Percentiles rank a stretch among this genome's conserved stretches.
Conservation (phyloP, 2,113 vertebrate species). For the Nyctibius bracteatus region DNA sequence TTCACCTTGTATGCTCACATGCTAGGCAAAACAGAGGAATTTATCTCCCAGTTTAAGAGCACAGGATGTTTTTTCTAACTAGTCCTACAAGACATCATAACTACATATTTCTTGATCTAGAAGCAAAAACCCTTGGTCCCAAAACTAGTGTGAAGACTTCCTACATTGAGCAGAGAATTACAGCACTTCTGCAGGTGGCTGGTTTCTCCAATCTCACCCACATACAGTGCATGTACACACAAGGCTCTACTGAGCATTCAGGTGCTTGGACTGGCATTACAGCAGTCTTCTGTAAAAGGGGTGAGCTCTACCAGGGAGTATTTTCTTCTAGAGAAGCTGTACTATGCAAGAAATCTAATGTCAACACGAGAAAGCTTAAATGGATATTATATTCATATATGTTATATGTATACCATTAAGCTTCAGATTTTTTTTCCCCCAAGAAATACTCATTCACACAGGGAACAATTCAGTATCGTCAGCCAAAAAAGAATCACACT, state of each 20-base stretch:
- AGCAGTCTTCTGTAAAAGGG: not conserved
- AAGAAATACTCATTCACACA: not conserved
- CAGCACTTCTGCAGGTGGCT: not conserved
- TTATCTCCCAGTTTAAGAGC: not conserved
- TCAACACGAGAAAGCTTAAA: not conserved
- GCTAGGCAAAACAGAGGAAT: not conserved
- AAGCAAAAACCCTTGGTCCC: not conserved
- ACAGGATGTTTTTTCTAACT: not conserved
- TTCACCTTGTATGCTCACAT: not conserved
- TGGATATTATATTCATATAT: not conserved
- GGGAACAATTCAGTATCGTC: not conserved
- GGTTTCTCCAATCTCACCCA: not conserved
- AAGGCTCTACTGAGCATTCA: not conserved
- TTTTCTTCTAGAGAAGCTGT: not conserved
- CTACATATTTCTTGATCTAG: not conserved
- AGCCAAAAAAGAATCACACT: not conserved
- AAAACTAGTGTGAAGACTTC: not conserved
- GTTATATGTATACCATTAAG: not conserved
- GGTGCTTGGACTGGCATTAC: not conserved
- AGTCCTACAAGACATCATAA: not conserved
- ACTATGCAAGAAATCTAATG: not conserved
- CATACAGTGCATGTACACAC: accelerated
- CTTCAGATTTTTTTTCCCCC: not conserved
- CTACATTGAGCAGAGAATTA: not conserved
- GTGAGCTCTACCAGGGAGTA: not conserved